A percentile compares a stretch with the other conserved stretches of the same genome.
Conservation (phyloP, 2,888 invertebrate species). For the Oasisia sp. region DNA sequence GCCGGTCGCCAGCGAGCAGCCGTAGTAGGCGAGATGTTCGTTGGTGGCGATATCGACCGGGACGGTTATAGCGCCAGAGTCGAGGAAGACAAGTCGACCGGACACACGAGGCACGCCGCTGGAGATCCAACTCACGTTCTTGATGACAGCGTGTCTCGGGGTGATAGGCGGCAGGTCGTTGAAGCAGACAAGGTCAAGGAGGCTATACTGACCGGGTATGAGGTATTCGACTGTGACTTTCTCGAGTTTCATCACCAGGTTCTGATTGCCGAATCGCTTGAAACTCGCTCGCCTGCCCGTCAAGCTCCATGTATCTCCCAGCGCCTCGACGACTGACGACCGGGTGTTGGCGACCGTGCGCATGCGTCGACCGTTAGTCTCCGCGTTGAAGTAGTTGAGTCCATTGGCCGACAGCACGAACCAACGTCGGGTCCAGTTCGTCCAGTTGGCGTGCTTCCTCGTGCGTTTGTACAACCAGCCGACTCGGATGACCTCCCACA, state of each 20-base stretch:
- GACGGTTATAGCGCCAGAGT: slow-evolving; percentile 37
- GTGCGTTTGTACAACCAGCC: slow-evolving; percentile 41
- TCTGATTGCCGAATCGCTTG: slow-evolving; percentile 34
- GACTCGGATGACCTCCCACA: slow-evolving; percentile 38
- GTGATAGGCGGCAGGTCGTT: slow-evolving; percentile 39
- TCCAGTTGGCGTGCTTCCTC: slow-evolving; percentile 42
- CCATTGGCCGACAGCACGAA: slow-evolving; percentile 38
- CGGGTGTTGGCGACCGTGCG: slow-evolving; percentile 17
- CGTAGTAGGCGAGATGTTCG: slow-evolving; percentile 43
- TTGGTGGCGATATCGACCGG: slow-evolving; percentile 40
- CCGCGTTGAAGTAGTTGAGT: slow-evolving; percentile 34
- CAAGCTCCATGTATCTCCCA: slow-evolving; percentile 7
- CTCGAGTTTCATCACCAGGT: slow-evolving; percentile 39
- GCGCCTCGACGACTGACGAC: not conserved
- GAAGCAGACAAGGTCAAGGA: slow-evolving; percentile 41
- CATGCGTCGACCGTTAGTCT: not conserved
- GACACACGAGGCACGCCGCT: slow-evolving; percentile 34
- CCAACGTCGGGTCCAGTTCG: slow-evolving; percentile 41
- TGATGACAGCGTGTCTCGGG: slow-evolving; percentile 39
- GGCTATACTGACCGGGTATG: slow-evolving; percentile 39
- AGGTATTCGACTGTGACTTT: slow-evolving; percentile 41
- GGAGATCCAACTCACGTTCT: slow-evolving; percentile 38
- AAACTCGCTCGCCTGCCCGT: slow-evolving; percentile 33
- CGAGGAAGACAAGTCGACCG: slow-evolving; percentile 41
- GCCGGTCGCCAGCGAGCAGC: slow-evolving; percentile 40